Base-by-base conservation (phyloP, 2,797 vertebrate species). In the Otolemur crassicaudatus region DNA sequence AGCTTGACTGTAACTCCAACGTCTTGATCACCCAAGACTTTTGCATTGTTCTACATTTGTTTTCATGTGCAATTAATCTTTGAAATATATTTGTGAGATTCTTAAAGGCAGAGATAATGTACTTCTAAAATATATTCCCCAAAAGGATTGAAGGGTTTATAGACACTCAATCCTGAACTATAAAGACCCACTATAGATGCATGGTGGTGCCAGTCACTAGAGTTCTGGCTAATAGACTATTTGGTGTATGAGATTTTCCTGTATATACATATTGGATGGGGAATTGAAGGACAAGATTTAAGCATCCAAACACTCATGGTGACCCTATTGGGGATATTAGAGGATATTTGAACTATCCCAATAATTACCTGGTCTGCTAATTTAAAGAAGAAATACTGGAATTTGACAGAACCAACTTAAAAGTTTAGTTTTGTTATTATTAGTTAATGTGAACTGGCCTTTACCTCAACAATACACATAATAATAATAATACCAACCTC, bases 401-500 rank as follows among this genome's bases (percentile, higher is more conserved):
- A 86, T 93, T 56, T 94, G 31, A 87, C 34, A 92, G 72, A 79
- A 31, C 22, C 87, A 60, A 91, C 43, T 94, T 95, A 89, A 86
- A 94, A 89, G 58, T 75, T 19, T 40, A 85, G 53, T 58, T 94
- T 53, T 94, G 14, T 49, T 84, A 81, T 91, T 86, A 82, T 86
- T 94, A 92, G 31, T 37, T 27, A 43, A 25, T 46, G 34, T 56
- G 31, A 89, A 75, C 27, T 69, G 13, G 84, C 14, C 9, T 7
- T 86, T 81, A 91, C 70, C 75, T 87, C 16, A 70, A 77, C 90
- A 85, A 85, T 72, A 82, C 34, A 87, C 43, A 13, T 11, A 40
- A 65, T 3, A 65, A 31, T 65, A 70, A 93, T 72, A 94, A 31
- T n/a, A 43, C 53, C n/a, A n/a, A 43, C 65, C 16, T 93, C 56